These are phyloP conservation scores for Malurus leucopterus DNA, from an alignment of 2,797 vertebrate species.

Conservation along the genomic window DNA sequence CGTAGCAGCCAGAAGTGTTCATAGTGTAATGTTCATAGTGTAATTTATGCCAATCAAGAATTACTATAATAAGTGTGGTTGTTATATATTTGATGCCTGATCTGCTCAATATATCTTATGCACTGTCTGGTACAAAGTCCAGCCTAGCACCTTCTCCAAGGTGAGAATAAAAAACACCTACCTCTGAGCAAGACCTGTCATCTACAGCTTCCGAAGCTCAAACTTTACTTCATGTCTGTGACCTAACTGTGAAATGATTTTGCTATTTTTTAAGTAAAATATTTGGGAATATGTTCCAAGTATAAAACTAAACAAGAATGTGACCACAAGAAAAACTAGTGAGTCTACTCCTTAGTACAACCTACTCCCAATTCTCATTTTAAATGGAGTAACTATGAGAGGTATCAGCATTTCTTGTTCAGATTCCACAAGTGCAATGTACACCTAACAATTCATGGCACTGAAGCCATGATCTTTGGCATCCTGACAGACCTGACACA, in stretches of 20 bases:
- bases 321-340: not conserved
- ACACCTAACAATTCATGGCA: not conserved
- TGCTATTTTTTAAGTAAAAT: not conserved
- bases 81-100: not conserved
- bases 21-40: not conserved
- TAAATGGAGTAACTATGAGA: not conserved
- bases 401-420: not conserved
- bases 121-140: not conserved
- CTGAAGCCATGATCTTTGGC: not conserved
- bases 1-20: not conserved
- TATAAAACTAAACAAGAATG: not conserved
- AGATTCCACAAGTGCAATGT: not conserved
- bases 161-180: not conserved
- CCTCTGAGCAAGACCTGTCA: not conserved
- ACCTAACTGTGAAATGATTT: not conserved
- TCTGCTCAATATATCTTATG: not conserved
- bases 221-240: not conserved
- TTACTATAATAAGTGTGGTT: not conserved
- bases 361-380: not conserved
- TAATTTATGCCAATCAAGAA: not conserved
- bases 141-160: not conserved
- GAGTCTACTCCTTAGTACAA: not conserved
- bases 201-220: not conserved
- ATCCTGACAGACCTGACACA: not conserved
- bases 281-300: not conserved